Conservation (phyloP, 2,113 vertebrate species). For the Rostratula benghalensis region DNA sequence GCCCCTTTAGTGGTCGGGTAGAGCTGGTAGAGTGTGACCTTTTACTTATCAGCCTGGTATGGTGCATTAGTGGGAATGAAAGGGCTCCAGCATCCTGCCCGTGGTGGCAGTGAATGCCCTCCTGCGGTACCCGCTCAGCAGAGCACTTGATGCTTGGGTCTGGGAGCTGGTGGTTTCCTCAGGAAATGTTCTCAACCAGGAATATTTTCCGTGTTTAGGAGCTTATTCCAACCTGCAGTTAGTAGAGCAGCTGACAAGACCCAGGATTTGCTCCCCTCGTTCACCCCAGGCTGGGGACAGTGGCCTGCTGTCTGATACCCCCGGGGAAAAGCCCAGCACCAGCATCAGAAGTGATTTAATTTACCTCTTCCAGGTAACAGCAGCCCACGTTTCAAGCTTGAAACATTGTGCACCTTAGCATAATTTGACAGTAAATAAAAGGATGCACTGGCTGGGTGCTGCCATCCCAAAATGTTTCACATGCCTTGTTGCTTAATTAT, state of each 20-base stretch:
- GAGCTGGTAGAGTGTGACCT: not conserved
- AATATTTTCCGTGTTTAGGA: not conserved
- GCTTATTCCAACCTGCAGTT: not conserved
- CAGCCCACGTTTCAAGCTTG: fast-evolving
- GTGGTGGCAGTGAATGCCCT: fast-evolving
- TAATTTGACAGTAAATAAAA: fast-evolving
- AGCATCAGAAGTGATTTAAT: too few relatives aligned
- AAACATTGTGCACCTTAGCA: fast-evolving
- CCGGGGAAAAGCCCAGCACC: not conserved
- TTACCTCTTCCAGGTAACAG: fast-evolving
- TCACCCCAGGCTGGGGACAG: not conserved
- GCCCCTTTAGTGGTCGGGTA: not conserved
- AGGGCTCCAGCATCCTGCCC: fast-evolving
- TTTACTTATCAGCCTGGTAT: fast-evolving
- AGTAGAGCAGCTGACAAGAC: not conserved
- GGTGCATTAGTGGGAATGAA: fast-evolving
- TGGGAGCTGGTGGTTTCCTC: not conserved
- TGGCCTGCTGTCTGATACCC: not conserved
- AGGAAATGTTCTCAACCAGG: not conserved
- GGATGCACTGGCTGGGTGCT: fast-evolving
- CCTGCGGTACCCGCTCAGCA: not conserved
- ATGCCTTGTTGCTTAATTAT: too few relatives aligned
- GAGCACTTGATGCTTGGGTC: fast-evolving
- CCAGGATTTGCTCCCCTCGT: not conserved
- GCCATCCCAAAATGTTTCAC: fast-evolving